Conservation (phyloP, 2,888 invertebrate species). For the Melieria crassipennis region DNA sequence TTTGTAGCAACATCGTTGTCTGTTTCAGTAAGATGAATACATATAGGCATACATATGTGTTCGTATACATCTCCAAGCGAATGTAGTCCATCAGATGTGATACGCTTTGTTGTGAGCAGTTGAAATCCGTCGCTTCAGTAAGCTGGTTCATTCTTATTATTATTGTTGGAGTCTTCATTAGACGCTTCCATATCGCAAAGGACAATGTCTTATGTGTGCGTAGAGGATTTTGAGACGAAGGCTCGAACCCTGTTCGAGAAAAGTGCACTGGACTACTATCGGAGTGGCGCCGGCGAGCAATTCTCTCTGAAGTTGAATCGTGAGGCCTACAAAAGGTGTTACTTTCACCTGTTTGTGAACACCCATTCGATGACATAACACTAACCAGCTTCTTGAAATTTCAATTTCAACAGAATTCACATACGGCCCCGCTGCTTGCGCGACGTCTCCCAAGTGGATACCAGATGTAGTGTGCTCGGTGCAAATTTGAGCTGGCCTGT, state of each 20-base stretch:
- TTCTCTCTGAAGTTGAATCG: constrained; percentile 77
- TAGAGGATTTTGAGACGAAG: constrained; percentile 80
- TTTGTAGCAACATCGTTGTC: too few species aligned
- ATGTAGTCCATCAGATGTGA: too few species aligned
- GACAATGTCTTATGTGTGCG: constrained; percentile 69
- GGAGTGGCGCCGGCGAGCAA: constrained; percentile 86
- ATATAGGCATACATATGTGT: too few species aligned
- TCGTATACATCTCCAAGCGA: too few species aligned
- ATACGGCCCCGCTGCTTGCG: constrained; percentile 82
- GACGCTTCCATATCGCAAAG: neutral
- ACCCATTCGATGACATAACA: too few species aligned
- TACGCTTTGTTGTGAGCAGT: too few species aligned
- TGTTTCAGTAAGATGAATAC: too few species aligned
- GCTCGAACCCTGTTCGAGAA: constrained; percentile 75
- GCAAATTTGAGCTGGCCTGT: constrained; percentile 76
- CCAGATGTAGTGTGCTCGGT: constrained; percentile 74
- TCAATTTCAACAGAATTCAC: constrained; percentile 57
- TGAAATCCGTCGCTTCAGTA: neutral
- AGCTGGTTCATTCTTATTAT: neutral
- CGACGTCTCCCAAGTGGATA: constrained; percentile 75
- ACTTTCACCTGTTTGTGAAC: too few species aligned
- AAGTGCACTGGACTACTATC: constrained; percentile 83
- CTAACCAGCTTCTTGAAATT: neutral
- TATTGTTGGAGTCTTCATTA: neutral
- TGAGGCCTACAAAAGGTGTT: constrained; percentile 74